These are phyloP conservation scores for Lasius fuliginosus DNA, from an alignment of 2,888 invertebrate genomes.

Conservation along the genomic window DNA sequence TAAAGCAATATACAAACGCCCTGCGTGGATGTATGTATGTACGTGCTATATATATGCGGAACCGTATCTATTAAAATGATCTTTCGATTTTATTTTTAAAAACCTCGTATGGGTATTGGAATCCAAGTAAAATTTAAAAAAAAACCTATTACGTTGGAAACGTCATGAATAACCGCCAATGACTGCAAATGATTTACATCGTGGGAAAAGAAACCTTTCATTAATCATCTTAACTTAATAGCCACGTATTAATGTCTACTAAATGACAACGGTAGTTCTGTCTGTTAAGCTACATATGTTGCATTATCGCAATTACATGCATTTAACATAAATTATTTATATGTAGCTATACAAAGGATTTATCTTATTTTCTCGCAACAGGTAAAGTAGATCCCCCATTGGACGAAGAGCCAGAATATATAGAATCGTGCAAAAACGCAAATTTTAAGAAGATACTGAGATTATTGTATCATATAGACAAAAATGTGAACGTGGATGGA, in stretches of 20 bases:
- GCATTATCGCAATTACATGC: neutral
- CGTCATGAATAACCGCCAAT: neutral
- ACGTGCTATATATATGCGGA: neutral
- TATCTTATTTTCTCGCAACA: slow-evolving; percentile 67
- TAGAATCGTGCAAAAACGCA: slow-evolving; percentile 87
- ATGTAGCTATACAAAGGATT: neutral
- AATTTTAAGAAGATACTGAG: slow-evolving; percentile 90
- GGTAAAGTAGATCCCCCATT: slow-evolving; percentile 84
- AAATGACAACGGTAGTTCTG: neutral
- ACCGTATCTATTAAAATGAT: slow-evolving; percentile 13
- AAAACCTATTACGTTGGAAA: neutral
- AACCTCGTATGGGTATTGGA: neutral
- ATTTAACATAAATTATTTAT: slow-evolving; percentile 5
- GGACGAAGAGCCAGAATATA: slow-evolving; percentile 86
- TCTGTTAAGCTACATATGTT: neutral
- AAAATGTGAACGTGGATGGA: slow-evolving; percentile 88
- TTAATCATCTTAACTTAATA: neutral
- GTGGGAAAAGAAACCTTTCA: neutral
- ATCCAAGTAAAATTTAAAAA: neutral
- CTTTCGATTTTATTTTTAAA: neutral
- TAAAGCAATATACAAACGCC: slow-evolving; percentile 27
- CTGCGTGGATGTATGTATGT: neutral
- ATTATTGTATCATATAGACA: slow-evolving; percentile 88
- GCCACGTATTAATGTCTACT: neutral
- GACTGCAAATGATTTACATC: neutral